Evolutionary conservation across 2,797 vertebrate species (phyloP).

Genomic region (Pseudomugil tenellus): DNA sequence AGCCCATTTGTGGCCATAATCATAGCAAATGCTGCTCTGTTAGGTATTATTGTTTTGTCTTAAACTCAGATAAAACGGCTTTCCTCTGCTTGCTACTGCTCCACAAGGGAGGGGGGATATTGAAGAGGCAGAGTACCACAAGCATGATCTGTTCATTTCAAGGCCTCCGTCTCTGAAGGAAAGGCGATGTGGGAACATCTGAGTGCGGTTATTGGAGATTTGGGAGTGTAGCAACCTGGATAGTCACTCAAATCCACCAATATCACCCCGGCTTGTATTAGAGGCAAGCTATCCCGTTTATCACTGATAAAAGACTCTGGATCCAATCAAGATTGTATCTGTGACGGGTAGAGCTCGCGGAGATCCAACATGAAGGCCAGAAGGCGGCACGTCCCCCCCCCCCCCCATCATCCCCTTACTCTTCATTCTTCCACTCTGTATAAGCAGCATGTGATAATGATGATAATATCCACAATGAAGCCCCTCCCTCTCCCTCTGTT

Average conservation of each 20-base stretch:
- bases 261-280: background rate
- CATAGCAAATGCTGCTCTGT: slow-evolving; percentile 31
- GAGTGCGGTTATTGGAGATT: slow-evolving; percentile 20
- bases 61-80: slow-evolving; percentile 43
- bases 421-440: slow-evolving; percentile 36
- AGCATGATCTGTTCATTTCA: slow-evolving; percentile 56
- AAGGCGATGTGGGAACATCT: slow-evolving; percentile 28
- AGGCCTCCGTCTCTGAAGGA: slow-evolving; percentile 43
- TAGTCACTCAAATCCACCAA: background rate
- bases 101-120: slow-evolving; percentile 21
- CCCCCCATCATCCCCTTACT: slow-evolving; percentile 15
- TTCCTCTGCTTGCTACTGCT: slow-evolving; percentile 8
- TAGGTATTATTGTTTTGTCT: slow-evolving; percentile 27
- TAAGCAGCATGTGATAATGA: slow-evolving; percentile 62
- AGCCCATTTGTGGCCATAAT: slow-evolving; percentile 25
- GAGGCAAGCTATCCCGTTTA: slow-evolving; percentile 1
- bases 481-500: slow-evolving; percentile 26
- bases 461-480: slow-evolving; percentile 57
- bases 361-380: slow-evolving; percentile 2
- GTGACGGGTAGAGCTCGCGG: background rate
- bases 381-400: slow-evolving; percentile 16
- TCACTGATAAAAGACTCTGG: background rate
- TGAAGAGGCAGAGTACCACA: slow-evolving; percentile 46
- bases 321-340: slow-evolving; percentile 9
- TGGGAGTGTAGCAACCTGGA: slow-evolving; percentile 23